phyloP scores from a whole-genome alignment of 1,140 invertebrate species.

The Diachasma alloeum region DNA sequence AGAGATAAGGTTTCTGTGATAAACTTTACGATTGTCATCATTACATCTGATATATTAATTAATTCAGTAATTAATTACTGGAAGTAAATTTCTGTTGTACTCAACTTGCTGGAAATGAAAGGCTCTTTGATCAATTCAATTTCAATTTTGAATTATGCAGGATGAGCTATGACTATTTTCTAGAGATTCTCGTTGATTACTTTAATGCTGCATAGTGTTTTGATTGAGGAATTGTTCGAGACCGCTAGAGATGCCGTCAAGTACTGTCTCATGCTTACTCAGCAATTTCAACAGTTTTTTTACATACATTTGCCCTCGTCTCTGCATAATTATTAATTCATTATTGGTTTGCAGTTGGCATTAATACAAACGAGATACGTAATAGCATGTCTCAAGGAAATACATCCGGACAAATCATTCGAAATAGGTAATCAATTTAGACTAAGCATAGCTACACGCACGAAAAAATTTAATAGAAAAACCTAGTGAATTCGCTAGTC shows the following conservation, averaged over 20 bases:
- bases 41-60: conserved; percentile 19
- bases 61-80: too few relatives aligned
- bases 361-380: conserved; percentile 82
- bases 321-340: conserved; percentile 11
- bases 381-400: conserved; percentile 73
- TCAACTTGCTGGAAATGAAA: not conserved
- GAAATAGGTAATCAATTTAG: conserved; percentile 72
- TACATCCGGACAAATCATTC: conserved; percentile 75
- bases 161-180: not conserved
- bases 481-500: too few relatives aligned
- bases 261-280: conserved; percentile 29
- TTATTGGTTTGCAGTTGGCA: conserved; percentile 72
- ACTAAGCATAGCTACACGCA: not conserved
- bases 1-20: conserved; percentile 30
- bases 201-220: not conserved
- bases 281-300: conserved; percentile 15
- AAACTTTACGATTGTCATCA: conserved; percentile 20
- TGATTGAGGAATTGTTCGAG: not conserved
- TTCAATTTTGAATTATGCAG: not conserved
- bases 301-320: not conserved
- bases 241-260: not conserved
- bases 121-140: not conserved
- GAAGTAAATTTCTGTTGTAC: too few relatives aligned
- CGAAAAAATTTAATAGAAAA: too few relatives aligned
- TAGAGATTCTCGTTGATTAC: not conserved